Evolutionary conservation across 2,113 vertebrate genomes (phyloP).

Genomic region (Psilopsiagon aurifrons): DNA sequence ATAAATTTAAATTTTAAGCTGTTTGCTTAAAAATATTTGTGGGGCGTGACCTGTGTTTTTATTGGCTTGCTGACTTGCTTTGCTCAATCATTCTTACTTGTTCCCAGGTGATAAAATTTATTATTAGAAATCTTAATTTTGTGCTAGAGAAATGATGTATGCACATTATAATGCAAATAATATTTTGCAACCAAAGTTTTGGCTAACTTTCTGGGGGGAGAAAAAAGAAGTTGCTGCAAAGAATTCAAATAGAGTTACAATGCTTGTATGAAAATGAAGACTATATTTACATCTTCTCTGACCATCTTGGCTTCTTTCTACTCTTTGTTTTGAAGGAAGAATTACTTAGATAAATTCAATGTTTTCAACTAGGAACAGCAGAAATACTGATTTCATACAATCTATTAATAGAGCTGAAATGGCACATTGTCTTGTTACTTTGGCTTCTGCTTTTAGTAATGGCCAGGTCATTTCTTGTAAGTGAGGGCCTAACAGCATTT

Average conservation of each 20-base stretch:
- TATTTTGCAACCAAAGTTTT: background rate
- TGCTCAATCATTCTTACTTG: background rate
- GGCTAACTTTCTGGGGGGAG: background rate
- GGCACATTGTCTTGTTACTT: background rate
- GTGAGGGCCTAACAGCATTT: constrained; percentile 18
- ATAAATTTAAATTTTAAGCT: background rate
- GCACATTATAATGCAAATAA: background rate
- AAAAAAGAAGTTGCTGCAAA: background rate
- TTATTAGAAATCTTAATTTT: background rate
- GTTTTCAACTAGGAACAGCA: background rate
- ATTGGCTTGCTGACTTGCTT: background rate
- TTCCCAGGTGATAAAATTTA: background rate
- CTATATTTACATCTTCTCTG: background rate
- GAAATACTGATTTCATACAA: background rate
- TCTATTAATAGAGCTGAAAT: background rate
- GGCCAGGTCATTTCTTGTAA: background rate
- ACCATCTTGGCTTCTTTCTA: background rate
- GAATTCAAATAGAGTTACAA: background rate
- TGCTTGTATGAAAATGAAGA: background rate
- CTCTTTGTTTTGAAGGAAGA: background rate
- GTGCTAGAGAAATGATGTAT: background rate
- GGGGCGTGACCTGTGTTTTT: background rate
- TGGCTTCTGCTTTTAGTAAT: background rate
- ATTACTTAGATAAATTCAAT: background rate
- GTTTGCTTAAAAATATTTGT: constrained; percentile 5